Base-by-base conservation (phyloP, 1,140 invertebrate genomes). In the Diprion similis region DNA sequence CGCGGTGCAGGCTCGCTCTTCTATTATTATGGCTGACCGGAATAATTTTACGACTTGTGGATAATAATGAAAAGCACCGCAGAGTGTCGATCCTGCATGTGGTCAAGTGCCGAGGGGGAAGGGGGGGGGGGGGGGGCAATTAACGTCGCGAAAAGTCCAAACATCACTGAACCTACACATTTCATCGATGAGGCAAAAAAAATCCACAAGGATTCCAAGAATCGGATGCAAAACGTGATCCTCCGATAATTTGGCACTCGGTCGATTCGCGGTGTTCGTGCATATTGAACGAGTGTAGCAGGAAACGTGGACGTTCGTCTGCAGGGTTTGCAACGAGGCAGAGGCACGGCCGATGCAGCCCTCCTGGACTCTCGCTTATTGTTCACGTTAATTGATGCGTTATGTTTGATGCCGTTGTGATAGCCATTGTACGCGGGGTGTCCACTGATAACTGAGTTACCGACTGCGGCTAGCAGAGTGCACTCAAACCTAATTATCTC, bases 401-500 rank as follows among this genome's bases (percentile, higher is more conserved):
- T 88, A 88, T 88, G 87, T 88, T 88, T 88, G 86, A 88, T 88
- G 87, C 87, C 86, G 87, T 83, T 84, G 82, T 85, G 87, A 88
- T 88, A 88, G 86, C 86, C 85, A 88, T 88, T 87, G 86, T 87
- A 80, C 81, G 83, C 82, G 81, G 79, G 82, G 82, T 88, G 86
- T 87, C 86, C 86, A 85, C 86, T 88, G 87, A 88, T 88, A 88
- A 88, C 86, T 87, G 85, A 88, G 86, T 88, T 88, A 88, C 86
- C 83, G 86, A 88, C 87, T 88, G 86, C 86, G 84, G 84, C 83
- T 81, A 17, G 75, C 83, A 84, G 86, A 87, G 86, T 88, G 87
- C 87, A 88, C 87, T 88, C 86, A 88, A 87, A 88, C 85, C 86
- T 88, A 88, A 88, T 88, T 88, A 88, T 88, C 86, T 88, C 86